Percentiles rank a stretch among this genome's conserved stretches.
These are phyloP conservation scores for Hydrozoanthus gracilis DNA, from an alignment of 92 coral and sea anemone genomes.

Conservation along the genomic window DNA sequence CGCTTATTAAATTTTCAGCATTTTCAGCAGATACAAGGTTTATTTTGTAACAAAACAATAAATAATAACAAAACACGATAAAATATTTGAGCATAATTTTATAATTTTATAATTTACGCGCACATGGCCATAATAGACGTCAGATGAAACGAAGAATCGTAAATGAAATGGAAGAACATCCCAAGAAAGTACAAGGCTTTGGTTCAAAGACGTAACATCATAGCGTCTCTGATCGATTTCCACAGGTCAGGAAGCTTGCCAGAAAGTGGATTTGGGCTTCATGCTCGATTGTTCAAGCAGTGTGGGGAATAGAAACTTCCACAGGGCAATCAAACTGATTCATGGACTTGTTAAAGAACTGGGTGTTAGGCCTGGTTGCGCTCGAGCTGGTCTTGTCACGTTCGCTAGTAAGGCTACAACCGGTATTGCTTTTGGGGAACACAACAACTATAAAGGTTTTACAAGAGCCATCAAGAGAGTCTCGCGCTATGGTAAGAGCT, in stretches of 20 bases:
- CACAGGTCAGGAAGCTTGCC: slow-evolving; percentile 15
- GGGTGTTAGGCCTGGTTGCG: slow-evolving; percentile 24
- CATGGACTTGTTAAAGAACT: slow-evolving; percentile 1
- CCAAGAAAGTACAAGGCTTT: too few species aligned
- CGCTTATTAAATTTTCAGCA: too few species aligned
- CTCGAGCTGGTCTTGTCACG: slow-evolving; percentile 31
- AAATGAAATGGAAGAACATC: too few species aligned
- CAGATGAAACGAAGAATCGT: too few species aligned
- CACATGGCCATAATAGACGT: too few species aligned
- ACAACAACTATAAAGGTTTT: slow-evolving; percentile 35
- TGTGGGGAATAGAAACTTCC: neutral
- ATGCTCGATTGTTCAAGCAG: slow-evolving; percentile 28
- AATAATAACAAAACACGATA: too few species aligned
- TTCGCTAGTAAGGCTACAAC: slow-evolving; percentile 37
- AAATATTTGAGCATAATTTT: too few species aligned
- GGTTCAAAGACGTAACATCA: too few species aligned
- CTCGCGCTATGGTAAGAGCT: neutral
- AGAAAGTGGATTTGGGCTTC: slow-evolving; percentile 27
- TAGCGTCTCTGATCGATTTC: neutral
- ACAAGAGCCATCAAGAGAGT: slow-evolving; percentile 1
- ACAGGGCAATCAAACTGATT: slow-evolving; percentile 24
- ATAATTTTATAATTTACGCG: too few species aligned
- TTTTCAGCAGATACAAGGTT: too few species aligned
- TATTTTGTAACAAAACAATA: too few species aligned
- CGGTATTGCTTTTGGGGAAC: slow-evolving; percentile 12